Conservation (phyloP, 2,113 vertebrate genomes). For the Petaurus breviceps region DNA sequence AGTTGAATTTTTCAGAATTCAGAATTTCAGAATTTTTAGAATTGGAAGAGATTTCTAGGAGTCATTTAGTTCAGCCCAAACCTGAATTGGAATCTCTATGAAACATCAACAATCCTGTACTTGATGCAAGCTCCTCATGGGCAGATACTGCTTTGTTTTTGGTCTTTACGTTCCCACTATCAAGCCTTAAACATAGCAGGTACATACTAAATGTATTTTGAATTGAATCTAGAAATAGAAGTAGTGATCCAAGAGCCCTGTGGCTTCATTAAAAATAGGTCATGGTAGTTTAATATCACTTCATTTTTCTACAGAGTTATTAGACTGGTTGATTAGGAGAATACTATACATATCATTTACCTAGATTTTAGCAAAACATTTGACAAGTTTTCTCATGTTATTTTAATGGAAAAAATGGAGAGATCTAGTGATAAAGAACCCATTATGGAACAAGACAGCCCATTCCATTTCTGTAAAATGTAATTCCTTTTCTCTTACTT, state of each 20-base stretch:
- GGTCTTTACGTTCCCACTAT: not conserved
- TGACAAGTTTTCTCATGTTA: not conserved
- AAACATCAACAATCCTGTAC: not conserved
- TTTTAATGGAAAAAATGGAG: not conserved
- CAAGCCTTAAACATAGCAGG: not conserved
- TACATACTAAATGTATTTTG: not conserved
- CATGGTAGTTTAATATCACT: not conserved
- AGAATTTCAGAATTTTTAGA: not conserved
- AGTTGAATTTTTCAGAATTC: not conserved
- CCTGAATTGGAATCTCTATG: not conserved
- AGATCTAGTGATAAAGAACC: not conserved
- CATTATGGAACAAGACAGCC: not conserved
- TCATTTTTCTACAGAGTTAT: not conserved
- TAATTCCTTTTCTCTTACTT: not conserved
- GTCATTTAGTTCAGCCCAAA: not conserved
- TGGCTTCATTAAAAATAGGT: not conserved
- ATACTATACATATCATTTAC: not conserved
- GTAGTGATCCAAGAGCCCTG: not conserved
- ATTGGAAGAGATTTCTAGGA: not conserved
- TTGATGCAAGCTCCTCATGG: not conserved
- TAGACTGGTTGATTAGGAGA: not conserved
- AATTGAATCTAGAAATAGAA: not conserved
- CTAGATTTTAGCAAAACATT: not conserved
- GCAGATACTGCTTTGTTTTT: not conserved
- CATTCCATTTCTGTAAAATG: not conserved